Evolutionary conservation across 1,140 invertebrate species (phyloP).

Genomic region (Bombus waltoni): DNA sequence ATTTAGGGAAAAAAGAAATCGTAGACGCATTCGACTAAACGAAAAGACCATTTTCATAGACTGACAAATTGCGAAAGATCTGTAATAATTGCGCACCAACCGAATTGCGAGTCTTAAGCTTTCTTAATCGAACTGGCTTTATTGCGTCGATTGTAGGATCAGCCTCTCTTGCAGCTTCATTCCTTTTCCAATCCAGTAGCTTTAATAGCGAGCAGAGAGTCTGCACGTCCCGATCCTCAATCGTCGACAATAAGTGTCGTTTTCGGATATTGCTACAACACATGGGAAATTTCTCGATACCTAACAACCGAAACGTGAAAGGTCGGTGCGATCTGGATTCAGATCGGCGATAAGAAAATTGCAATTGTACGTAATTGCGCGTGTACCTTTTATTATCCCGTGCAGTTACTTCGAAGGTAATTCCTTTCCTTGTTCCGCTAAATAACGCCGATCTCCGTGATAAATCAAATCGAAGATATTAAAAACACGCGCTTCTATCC

Average conservation of each 20-base stretch:
- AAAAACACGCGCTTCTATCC: not conserved
- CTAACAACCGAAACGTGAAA: conserved; percentile 37
- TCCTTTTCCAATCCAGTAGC: not conserved
- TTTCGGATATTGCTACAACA: conserved; percentile 31
- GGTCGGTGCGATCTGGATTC: not conserved
- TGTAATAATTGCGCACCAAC: not conserved
- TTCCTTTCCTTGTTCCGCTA: not conserved
- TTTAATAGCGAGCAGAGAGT: conserved; percentile 13
- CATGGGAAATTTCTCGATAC: conserved; percentile 5
- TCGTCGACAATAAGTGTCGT: conserved; percentile 34
- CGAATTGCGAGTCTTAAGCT: not conserved
- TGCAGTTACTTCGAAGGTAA: not conserved
- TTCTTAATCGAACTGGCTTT: not conserved
- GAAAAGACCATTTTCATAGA: not conserved
- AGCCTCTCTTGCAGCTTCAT: not conserved
- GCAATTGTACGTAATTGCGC: not conserved
- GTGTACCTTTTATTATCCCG: not conserved
- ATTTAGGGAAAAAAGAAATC: not conserved
- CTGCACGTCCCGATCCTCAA: conserved; percentile 13
- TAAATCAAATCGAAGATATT: not conserved
- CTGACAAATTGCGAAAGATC: no score
- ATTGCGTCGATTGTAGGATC: not conserved
- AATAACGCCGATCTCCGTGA: not conserved
- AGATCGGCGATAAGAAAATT: conserved; percentile 14
- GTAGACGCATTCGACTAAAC: not conserved